Evolutionary conservation across 2,113 vertebrate genomes (phyloP), one percentile per base, ranked within the genome.

Genomic region (Irena cyanogastra): DNA sequence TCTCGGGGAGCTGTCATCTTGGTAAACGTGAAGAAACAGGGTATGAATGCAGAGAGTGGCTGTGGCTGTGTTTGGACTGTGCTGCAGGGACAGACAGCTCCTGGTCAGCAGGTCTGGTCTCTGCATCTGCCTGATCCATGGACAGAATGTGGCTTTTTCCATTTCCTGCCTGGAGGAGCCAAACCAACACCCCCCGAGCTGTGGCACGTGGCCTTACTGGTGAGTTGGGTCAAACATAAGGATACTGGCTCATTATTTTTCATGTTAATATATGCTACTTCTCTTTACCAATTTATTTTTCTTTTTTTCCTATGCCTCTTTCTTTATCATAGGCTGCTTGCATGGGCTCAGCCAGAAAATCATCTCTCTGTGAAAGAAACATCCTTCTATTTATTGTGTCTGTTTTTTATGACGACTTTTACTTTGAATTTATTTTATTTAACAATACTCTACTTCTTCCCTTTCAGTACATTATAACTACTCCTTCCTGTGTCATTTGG

Each of bases 401-500:
- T 78, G 30, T 95, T 96, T 94, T 83, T 82, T 41, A 35, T 82
- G 61, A 80, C 3, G 52, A 84, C 50, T 93, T 97, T 87, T 61
- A 68, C 63, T 89, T 91, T 90, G 82, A 83, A 85, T 57, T 81
- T 76, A 87, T 83, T 60, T 79, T 69, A 84, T 86, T 93, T 94
- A 90, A 91, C 42, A 82, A 85, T 83, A 49, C 66, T 68, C 31
- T 7, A 16, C 49, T 72, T 83, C 92, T 94, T 88, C 78, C 70
- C 81, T 94, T 95, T 94, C 47, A 83, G 74, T 93, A 35, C 79
- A 56, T 82, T 96, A 76, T 89, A 83, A 87, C 81, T 89, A 80
- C 78, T 92, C 75, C 77, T 96, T 95, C 86, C 90, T 75, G 61
- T 87, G 83, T 96, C 93, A 70, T 90, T 65, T 93, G 94, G 86